phyloP scores from a whole-genome alignment of 1,140 invertebrate genomes.

The Agraylea sexmaculata region DNA sequence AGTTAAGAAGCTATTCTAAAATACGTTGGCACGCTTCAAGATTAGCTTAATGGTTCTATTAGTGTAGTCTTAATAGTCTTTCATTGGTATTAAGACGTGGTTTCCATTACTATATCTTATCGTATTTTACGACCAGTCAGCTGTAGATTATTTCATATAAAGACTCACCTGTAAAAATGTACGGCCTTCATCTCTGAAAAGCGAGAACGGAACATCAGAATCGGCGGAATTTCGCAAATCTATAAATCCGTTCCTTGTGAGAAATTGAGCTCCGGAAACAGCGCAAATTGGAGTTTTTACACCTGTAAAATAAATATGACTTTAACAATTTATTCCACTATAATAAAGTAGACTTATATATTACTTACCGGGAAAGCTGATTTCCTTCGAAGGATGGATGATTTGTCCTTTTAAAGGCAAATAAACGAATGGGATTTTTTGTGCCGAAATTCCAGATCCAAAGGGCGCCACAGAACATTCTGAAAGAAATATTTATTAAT shows the following conservation, averaged over 20 bases:
- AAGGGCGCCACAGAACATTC: conserved; percentile 74
- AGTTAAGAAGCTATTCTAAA: too few relatives aligned
- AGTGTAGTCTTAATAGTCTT: too few relatives aligned
- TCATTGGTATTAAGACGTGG: too few relatives aligned
- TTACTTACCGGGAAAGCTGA: conserved; percentile 64
- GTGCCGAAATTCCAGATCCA: conserved; percentile 56
- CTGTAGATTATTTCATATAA: conserved; percentile 1
- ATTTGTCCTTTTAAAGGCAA: conserved; percentile 73
- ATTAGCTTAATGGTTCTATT: too few relatives aligned
- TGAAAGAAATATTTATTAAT: conserved; percentile 37
- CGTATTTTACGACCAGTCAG: too few relatives aligned
- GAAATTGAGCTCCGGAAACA: conserved; percentile 70
- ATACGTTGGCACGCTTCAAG: too few relatives aligned
- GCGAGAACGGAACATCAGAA: conserved; percentile 63
- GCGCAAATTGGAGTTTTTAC: conserved; percentile 70
- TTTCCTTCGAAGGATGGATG: conserved; percentile 74
- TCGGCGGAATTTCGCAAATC: conserved; percentile 62
- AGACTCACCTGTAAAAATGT: conserved; percentile 62
- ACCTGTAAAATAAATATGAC: conserved; percentile 37
- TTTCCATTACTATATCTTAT: too few relatives aligned
- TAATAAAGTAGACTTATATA: not conserved
- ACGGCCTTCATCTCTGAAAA: conserved; percentile 66
- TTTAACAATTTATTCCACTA: conserved; percentile 2
- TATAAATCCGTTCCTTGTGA: conserved; percentile 63
- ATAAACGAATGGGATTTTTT: conserved; percentile 75